Evolutionary conservation across 2,888 invertebrate species (phyloP).

Genomic region (Mesopsocus fuscifrons): DNA sequence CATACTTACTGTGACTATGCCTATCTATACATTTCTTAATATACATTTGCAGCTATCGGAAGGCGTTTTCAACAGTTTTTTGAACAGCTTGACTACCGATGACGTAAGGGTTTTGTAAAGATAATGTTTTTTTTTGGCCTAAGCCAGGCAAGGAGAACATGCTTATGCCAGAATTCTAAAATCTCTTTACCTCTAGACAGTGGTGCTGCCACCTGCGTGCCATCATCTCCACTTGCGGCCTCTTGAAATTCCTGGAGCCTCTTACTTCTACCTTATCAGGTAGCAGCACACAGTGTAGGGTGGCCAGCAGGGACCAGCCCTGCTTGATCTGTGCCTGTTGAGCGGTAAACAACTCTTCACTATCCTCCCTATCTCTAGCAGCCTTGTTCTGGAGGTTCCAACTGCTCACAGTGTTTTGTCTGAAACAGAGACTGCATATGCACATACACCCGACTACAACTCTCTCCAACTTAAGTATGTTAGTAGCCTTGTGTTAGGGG

Average conservation of each 20-base stretch:
- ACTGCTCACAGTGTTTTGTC: conserved; percentile 19
- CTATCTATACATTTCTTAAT: no score
- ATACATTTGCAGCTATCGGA: no score
- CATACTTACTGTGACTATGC: no score
- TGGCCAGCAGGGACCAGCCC: conserved; percentile 92
- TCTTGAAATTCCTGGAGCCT: conserved; percentile 63
- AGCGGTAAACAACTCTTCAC: conserved; percentile 63
- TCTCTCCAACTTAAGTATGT: background rate
- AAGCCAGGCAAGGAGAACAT: no score
- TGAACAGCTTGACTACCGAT: no score
- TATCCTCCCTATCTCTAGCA: conserved; percentile 26
- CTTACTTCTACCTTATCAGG: conserved; percentile 66
- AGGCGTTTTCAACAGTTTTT: no score
- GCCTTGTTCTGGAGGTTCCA: conserved; percentile 28
- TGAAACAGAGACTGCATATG: conserved; percentile 12
- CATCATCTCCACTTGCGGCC: conserved; percentile 95
- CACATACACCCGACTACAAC: background rate
- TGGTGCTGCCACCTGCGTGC: conserved; percentile 98
- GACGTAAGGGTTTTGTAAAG: no score
- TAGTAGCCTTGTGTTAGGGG: no score
- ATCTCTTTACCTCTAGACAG: conserved; percentile 62
- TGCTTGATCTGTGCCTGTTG: conserved; percentile 89
- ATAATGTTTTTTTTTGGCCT: no score
- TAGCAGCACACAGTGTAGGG: conserved; percentile 85
- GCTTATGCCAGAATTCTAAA: no score